Percentiles rank a stretch among this genome's conserved stretches.
phyloP scores from a whole-genome alignment of 2,888 invertebrate species.

The Agrochola circellaris region DNA sequence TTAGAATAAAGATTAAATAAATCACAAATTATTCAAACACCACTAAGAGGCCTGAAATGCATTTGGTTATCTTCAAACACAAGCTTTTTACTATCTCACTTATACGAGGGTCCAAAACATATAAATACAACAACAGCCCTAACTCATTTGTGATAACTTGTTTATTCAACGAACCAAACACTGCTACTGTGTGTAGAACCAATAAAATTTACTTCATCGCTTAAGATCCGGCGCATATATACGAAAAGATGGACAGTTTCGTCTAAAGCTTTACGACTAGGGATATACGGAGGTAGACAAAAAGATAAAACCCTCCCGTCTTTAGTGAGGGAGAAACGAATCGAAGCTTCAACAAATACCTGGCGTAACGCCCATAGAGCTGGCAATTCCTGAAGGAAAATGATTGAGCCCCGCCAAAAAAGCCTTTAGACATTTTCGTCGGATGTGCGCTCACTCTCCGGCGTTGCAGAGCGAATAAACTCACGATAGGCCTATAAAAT shows the following conservation, averaged over 20 bases:
- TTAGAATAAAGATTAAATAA: no score
- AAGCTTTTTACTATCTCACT: background rate
- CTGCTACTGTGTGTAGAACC: slow-evolving; percentile 10
- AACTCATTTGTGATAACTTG: slow-evolving; percentile 53
- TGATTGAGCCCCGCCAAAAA: slow-evolving; percentile 59
- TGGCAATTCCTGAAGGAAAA: slow-evolving; percentile 56
- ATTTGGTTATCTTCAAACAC: background rate
- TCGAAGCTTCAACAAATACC: slow-evolving; percentile 58
- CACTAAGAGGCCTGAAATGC: no score
- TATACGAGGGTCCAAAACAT: slow-evolving; percentile 1
- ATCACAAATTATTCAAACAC: no score
- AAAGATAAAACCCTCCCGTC: slow-evolving; percentile 55
- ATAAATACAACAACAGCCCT: slow-evolving; percentile 19
- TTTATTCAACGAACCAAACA: slow-evolving; percentile 47
- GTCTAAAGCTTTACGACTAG: slow-evolving; percentile 58
- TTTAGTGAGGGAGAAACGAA: slow-evolving; percentile 54
- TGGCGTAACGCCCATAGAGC: slow-evolving; percentile 50
- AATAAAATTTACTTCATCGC: slow-evolving; percentile 53
- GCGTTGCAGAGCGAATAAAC: slow-evolving; percentile 71
- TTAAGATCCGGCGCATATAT: slow-evolving; percentile 49
- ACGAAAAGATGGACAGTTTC: slow-evolving; percentile 36
- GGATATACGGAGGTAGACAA: slow-evolving; percentile 56
- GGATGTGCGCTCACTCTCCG: slow-evolving; percentile 55
- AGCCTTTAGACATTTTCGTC: slow-evolving; percentile 39
- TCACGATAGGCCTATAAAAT: slow-evolving; percentile 78